Evolutionary conservation across 1,140 invertebrate genomes (phyloP).

Genomic region (Oreohelix idahoensis): DNA sequence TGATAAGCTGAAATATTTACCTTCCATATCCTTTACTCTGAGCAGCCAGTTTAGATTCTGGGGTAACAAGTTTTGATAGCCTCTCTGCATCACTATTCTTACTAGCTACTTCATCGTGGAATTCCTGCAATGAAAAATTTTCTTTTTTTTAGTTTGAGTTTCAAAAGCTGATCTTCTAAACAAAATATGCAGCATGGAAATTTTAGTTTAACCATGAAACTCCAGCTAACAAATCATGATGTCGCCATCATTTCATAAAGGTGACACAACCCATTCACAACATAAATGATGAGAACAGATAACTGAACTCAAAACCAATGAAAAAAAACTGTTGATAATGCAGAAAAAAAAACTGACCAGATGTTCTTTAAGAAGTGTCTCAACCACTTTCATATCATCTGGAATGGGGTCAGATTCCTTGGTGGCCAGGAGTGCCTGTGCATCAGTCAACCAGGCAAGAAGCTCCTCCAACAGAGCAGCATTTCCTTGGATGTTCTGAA

Average conservation of each 20-base stretch:
- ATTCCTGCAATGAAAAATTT: slow-evolving; percentile 66
- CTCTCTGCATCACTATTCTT: slow-evolving; percentile 70
- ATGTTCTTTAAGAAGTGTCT: slow-evolving; percentile 70
- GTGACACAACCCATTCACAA: too few species aligned
- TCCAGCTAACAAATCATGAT: too few species aligned
- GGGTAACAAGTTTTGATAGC: slow-evolving; percentile 62
- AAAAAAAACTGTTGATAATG: neutral
- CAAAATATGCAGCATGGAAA: too few species aligned
- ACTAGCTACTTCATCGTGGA: slow-evolving; percentile 68
- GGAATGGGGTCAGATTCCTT: slow-evolving; percentile 92
- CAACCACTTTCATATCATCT: slow-evolving; percentile 70
- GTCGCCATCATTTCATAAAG: too few species aligned
- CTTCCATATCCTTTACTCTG: slow-evolving; percentile 54
- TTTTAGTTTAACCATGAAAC: too few species aligned
- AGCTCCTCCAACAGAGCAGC: slow-evolving; percentile 89
- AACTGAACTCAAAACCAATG: neutral
- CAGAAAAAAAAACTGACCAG: slow-evolving; percentile 50
- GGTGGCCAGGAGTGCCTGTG: slow-evolving; percentile 87
- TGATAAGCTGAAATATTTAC: neutral
- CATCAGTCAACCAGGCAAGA: slow-evolving; percentile 90
- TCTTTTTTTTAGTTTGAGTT: too few species aligned
- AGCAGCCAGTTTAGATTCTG: slow-evolving; percentile 56
- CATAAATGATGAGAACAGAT: too few species aligned
- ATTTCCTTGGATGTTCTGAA: slow-evolving; percentile 75
- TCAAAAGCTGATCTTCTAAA: too few species aligned